Evolutionary conservation across 2,113 vertebrate genomes (phyloP).

Genomic region (Peromyscus californicus): DNA sequence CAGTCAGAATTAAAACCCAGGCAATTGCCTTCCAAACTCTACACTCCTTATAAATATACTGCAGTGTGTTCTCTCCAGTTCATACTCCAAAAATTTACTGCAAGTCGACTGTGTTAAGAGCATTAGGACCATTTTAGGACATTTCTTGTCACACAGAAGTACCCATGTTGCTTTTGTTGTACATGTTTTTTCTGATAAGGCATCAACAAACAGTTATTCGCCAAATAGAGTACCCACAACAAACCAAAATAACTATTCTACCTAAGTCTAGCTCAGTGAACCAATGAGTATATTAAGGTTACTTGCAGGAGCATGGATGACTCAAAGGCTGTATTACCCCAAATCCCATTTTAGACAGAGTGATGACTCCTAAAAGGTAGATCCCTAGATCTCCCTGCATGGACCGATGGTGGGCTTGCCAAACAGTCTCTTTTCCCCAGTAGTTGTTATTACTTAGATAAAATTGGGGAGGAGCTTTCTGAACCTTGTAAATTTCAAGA

Average conservation of each 20-base stretch:
- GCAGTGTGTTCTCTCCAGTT: neutral
- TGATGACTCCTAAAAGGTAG: neutral
- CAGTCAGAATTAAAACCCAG: neutral
- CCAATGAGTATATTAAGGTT: neutral
- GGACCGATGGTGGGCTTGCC: neutral
- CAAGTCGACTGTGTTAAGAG: neutral
- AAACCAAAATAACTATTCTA: neutral
- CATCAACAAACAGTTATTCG: neutral
- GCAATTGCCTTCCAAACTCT: neutral
- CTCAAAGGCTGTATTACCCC: neutral
- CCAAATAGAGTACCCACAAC: neutral
- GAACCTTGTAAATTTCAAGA: neutral
- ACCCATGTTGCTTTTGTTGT: neutral
- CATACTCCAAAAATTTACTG: neutral
- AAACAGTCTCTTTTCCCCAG: neutral
- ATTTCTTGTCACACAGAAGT: neutral
- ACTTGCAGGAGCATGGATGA: neutral
- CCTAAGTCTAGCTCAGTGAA: neutral
- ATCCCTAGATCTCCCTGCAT: no score
- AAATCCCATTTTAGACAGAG: neutral
- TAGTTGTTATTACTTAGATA: neutral
- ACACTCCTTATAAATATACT: neutral
- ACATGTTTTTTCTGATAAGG: neutral
- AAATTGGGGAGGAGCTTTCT: neutral
- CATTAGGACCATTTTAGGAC: neutral